Percentiles rank a stretch among this genome's conserved stretches.
Conservation (phyloP, 2,888 invertebrate species). For the Nomada flava region DNA sequence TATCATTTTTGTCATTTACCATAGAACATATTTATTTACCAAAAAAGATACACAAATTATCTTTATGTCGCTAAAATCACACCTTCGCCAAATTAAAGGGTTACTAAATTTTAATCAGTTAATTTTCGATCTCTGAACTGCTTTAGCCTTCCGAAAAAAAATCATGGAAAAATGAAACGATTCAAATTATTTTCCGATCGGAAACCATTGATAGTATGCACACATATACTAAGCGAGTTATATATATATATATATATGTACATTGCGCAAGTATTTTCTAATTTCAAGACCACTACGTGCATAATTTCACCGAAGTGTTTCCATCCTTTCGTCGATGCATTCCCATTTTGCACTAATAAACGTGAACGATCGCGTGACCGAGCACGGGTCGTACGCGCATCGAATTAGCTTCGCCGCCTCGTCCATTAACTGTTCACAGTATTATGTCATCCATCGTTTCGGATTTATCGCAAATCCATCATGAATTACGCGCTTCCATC, state of each 20-base stretch:
- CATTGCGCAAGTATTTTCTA: neutral
- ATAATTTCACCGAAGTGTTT: slow-evolving; percentile 1
- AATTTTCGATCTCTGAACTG: too few species aligned
- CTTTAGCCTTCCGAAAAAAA: too few species aligned
- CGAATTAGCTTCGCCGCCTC: slow-evolving; percentile 38
- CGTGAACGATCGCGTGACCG: neutral
- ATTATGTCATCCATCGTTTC: slow-evolving; percentile 37
- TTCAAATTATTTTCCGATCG: too few species aligned
- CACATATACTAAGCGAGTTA: too few species aligned
- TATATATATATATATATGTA: too few species aligned
- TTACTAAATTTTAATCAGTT: too few species aligned
- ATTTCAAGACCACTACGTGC: neutral
- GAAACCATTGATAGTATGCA: too few species aligned
- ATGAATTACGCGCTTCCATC: slow-evolving; percentile 50
- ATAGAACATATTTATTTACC: neutral
- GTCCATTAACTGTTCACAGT: slow-evolving; percentile 38
- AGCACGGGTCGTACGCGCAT: slow-evolving; percentile 23
- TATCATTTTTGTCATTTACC: neutral
- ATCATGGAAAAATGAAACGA: too few species aligned
- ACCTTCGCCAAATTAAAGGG: too few species aligned
- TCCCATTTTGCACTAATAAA: slow-evolving; percentile 40
- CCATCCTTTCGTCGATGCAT: slow-evolving; percentile 3
- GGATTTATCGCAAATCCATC: slow-evolving; percentile 54
- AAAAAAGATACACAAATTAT: neutral
- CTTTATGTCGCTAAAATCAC: too few species aligned